Evolutionary conservation across 1,140 invertebrate species (phyloP).

Genomic region (Diorhabda elongata): DNA sequence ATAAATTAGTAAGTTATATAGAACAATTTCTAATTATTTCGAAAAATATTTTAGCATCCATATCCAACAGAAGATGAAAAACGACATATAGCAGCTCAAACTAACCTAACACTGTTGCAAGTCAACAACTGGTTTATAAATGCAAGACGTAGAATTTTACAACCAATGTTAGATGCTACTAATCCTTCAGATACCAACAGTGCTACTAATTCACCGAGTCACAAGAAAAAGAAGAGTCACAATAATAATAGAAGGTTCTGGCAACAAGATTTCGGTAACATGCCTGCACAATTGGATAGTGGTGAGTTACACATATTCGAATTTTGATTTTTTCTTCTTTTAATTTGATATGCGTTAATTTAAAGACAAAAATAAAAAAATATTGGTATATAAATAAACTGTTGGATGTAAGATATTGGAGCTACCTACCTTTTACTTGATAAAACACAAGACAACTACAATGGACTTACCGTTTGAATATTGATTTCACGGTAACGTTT

Average conservation of each 20-base stretch:
- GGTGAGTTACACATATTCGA: conserved; percentile 24
- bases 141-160: conserved; percentile 84
- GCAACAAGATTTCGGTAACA: conserved; percentile 55
- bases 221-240: conserved; percentile 44
- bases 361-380: too few species aligned
- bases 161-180: conserved; percentile 81
- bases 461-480: too few species aligned
- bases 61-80: conserved; percentile 94
- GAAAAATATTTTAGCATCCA: conserved; percentile 62
- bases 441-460: too few species aligned
- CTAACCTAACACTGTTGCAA: conserved; percentile 77
- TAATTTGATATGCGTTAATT: background rate
- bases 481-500: too few species aligned
- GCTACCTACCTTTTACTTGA: too few species aligned
- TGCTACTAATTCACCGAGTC: conserved; percentile 37
- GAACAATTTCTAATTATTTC: too few species aligned
- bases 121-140: conserved; percentile 94
- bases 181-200: conserved; percentile 36
- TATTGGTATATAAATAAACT: too few species aligned
- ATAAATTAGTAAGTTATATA: too few species aligned
- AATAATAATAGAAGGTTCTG: conserved; percentile 56
- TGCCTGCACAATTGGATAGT: conserved; percentile 48
- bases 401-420: too few species aligned
- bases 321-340: conserved; percentile 11
- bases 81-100: conserved; percentile 80